Evolutionary conservation across 2,888 invertebrate species (phyloP), one percentile per base, ranked within the genome.

Genomic region (Odiellus spinosus): DNA sequence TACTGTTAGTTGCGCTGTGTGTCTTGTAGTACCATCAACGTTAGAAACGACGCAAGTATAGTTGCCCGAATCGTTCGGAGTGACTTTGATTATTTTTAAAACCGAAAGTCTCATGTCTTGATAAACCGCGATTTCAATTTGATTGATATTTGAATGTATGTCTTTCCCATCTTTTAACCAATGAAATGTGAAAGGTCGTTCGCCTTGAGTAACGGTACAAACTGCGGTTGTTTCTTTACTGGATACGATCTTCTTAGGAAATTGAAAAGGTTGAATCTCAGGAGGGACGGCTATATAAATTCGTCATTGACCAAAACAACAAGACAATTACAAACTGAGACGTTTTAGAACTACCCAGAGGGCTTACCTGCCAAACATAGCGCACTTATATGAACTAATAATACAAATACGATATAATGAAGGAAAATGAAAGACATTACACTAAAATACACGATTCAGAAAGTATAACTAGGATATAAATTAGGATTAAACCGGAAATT

Each of bases 161-260:
- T 42, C 45, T 43, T 48, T 45, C 3, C 50, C 50, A 33, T 51
- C 42, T 48, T 51, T 48, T 10, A 46, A 20, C 50, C 51, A 51
- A n/a, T 33, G 39, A 19, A 51, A 51, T n/a, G 14, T 26, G 3
- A 49, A 42, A 6, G 51, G 49, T 2, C 21, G 26, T 4, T 47
- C 49, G 2, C 51, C 49, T 32, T 42, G 42, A 4, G 17, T 34
- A 6, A 47, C 83, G 69, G 85, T 82, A 66, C 87, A 88, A 6
- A 26, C 8, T 8, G 8, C 26, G 5, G 26, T 26, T 4, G 26
- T 26, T 36, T 15, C 14, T 36, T 36, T 36, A 36, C 6, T 36
- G 4, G 14, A 36, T 6, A 36, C 6, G 4, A 36, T 15, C 11
- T 36, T 36, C 36, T 36, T 36, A 6, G 36, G 36, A 36, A 36